Percentiles rank a stretch among this genome's conserved stretches.
phyloP scores from a whole-genome alignment of 1,140 invertebrate genomes.

The Heliothis virescens region DNA sequence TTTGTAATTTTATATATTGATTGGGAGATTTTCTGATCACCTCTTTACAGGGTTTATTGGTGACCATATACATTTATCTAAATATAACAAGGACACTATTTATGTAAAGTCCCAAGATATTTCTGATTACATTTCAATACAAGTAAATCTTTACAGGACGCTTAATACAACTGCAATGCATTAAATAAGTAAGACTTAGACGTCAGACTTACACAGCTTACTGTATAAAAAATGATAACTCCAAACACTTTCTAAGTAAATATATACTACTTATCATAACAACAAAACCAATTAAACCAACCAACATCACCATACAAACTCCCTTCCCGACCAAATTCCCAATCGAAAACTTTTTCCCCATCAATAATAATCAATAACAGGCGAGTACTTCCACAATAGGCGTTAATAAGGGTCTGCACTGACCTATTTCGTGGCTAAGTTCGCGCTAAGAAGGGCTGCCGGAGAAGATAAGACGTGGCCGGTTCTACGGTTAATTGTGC shows the following conservation, averaged over 20 bases:
- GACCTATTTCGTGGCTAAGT: constrained; percentile 66
- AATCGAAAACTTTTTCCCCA: constrained; percentile 43
- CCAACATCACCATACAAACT: constrained; percentile 4
- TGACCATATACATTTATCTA: too few relatives aligned
- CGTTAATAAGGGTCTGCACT: constrained; percentile 66
- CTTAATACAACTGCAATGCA: too few relatives aligned
- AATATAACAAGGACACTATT: too few relatives aligned
- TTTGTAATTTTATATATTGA: not conserved
- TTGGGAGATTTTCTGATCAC: too few relatives aligned
- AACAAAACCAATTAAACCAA: not conserved
- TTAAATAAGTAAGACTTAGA: too few relatives aligned
- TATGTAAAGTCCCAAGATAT: too few relatives aligned
- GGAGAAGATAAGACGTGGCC: constrained; percentile 65
- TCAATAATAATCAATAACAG: constrained; percentile 70
- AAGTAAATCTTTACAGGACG: too few relatives aligned
- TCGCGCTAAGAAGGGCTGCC: constrained; percentile 71
- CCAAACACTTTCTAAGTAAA: too few relatives aligned
- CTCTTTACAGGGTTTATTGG: too few relatives aligned
- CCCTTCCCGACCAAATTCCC: not conserved
- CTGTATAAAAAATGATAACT: too few relatives aligned
- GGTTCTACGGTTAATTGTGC: constrained; percentile 68
- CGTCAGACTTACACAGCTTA: too few relatives aligned
- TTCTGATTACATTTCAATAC: too few relatives aligned
- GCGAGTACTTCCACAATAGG: constrained; percentile 60
- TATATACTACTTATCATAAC: not conserved